Conservation (phyloP, 2,113 vertebrate species). For the Thalassarche chlororhynchos region DNA sequence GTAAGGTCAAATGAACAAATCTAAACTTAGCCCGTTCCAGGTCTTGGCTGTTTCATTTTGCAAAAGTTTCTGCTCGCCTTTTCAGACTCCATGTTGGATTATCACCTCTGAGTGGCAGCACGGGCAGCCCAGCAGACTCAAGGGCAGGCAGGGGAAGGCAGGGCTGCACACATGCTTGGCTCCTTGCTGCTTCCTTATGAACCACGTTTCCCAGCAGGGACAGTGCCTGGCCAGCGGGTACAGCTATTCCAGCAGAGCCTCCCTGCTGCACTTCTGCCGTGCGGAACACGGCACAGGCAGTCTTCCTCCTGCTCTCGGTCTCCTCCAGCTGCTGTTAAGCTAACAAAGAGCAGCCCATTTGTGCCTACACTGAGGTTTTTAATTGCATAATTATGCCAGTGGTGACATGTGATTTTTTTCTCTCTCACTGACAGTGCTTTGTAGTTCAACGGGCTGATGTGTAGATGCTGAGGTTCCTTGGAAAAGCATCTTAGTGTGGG, state of each 20-base stretch:
- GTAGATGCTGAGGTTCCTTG: background rate
- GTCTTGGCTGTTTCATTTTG: background rate
- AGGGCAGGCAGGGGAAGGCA: background rate
- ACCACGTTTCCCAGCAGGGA: background rate
- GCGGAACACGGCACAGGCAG: background rate
- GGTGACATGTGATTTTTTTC: background rate
- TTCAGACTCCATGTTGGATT: background rate
- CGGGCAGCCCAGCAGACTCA: background rate
- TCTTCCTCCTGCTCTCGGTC: background rate
- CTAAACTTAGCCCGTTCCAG: background rate
- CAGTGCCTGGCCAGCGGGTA: background rate
- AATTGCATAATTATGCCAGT: background rate
- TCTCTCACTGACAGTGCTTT: background rate
- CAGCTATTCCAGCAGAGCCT: background rate
- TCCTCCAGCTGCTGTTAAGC: background rate
- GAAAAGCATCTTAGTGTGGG: background rate
- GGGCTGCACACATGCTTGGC: background rate
- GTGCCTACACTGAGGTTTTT: background rate
- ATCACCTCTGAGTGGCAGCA: background rate
- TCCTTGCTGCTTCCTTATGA: background rate
- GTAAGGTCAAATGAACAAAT: background rate
- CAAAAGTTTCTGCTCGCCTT: background rate
- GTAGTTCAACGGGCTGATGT: background rate
- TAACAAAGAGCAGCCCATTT: background rate
- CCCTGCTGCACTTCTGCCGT: background rate